Evolutionary conservation across 2,797 vertebrate species (phyloP), one percentile per base, ranked within the genome.

Genomic region (Gallirallus australis): DNA sequence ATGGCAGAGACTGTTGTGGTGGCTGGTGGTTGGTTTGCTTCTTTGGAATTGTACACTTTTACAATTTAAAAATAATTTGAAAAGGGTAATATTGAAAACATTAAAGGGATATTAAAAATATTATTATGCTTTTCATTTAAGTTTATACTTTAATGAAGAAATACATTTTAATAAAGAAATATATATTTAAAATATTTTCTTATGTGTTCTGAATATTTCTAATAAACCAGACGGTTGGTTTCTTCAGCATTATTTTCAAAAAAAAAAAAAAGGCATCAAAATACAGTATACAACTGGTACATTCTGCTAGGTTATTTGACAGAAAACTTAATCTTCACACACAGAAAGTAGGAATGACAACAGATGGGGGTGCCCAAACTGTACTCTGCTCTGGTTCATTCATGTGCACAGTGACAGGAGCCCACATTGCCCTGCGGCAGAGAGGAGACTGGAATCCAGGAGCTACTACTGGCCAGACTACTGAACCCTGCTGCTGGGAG

Each of bases 221-320:
- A 80, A 35, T 23, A 71, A 94, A 73, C 5, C 2, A 39, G 9
- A 48, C 2, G 0, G 1, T 12, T 81, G 65, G 6, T n/a, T 57
- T 14, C 3, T 31, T 81, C 13, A 56, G 17, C 7, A 3, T 35
- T 78, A 25, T 14, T 56, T 37, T 37, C 5, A 37, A 37, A 37
- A 6, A 25, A 35, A 42, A 73, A 39, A 3, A 33, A 28, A 50
- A 14, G 19, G 33, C 7, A 15, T 7, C 10, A 82, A 52, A 66
- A 28, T 7, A 28, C 1, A 21, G 14, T 30, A 31, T 6, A 9
- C 0, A 0, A 40, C 27, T 6, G 24, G 6, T 42, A 33, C 0
- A 37, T 64, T 68, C 31, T 77, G 11, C 9, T 42, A 21, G 11
- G 6, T 3, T 40, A 59, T 40, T 4, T 66, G 17, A 31, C 4